Percentiles rank a stretch among this genome's conserved stretches.
phyloP scores from a whole-genome alignment of 92 coral and sea anemone genomes.

The Porites rus region DNA sequence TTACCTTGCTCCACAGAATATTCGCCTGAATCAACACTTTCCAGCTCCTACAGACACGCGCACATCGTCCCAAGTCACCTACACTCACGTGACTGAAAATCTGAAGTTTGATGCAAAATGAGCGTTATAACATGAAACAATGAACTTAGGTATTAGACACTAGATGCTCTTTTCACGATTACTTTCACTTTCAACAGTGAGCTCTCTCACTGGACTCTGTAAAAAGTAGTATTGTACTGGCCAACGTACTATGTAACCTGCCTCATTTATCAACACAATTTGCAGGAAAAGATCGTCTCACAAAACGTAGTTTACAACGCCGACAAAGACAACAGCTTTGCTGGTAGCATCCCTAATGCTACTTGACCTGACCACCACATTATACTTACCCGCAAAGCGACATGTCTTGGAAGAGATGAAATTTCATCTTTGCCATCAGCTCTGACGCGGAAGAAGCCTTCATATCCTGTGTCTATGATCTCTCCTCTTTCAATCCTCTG shows the following conservation, averaged over 20 bases:
- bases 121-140: too few relatives aligned
- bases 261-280: not conserved
- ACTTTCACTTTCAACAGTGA: too few relatives aligned
- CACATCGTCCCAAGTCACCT: slow-evolving; percentile 95
- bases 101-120: slow-evolving; percentile 39
- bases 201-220: too few relatives aligned
- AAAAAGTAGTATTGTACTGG: not conserved
- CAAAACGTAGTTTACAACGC: not conserved
- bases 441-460: slow-evolving; percentile 66
- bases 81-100: slow-evolving; percentile 87
- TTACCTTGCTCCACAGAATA: slow-evolving; percentile 96
- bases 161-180: too few relatives aligned
- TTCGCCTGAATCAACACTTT: slow-evolving; percentile 94
- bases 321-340: too few relatives aligned
- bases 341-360: too few relatives aligned
- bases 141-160: not conserved
- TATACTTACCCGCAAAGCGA: slow-evolving; percentile 77
- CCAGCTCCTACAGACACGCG: slow-evolving; percentile 95
- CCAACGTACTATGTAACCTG: not conserved
- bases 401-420: slow-evolving; percentile 84
- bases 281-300: not conserved
- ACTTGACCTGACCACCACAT: not conserved
- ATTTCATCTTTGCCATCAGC: slow-evolving; percentile 86
- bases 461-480: slow-evolving; percentile 72
- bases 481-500: slow-evolving; percentile 93